Evolutionary conservation across 1,140 invertebrate genomes (phyloP), one percentile per base, ranked within the genome.

Genomic region (Drosophila sucinea): DNA sequence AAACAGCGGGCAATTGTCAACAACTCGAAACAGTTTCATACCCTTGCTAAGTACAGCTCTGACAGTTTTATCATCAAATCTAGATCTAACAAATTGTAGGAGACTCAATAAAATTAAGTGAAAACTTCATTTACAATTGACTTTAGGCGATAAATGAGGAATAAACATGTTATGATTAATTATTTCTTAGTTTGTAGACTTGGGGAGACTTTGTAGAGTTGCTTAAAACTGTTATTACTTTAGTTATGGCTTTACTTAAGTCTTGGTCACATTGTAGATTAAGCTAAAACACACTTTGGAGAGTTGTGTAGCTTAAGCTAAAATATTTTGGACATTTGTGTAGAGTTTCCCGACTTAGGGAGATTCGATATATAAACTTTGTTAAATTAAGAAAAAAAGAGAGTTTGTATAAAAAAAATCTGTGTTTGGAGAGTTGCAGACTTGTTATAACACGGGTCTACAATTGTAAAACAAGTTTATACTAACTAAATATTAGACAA

Each of bases 1-100:
- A 51, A 89, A 62, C 83, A 87, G 84, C 83, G 73, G 76, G 83
- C 81, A 82, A 80, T 79, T 87, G 83, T 87, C 83, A 80, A 71
- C 80, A 38, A 64, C 44, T 27, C 23, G 44, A 51, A 27, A 51
- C 44, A 51, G 23, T 25, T 51, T 51, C 27, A 51, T 27, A 51
- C 44, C 44, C 44, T 51, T 51, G 44, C 44, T 10, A 51, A 51
- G 6, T 27, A 27, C 1, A 25, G 44, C 7, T 10, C 23, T 8
- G 44, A 27, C 23, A 51, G 23, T 51, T 51, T 51, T 51, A 51
- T 51, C 44, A 27, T 27, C 7, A 55, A 78, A 56, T 38, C 10
- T n/a, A 35, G 3, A 65, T 51, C 51, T 35, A 54, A 51, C 23
- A 51, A 51, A 51, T 51, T 4, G 4, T 51, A 10, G 5, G 0